Percentiles rank a stretch among this genome's conserved stretches.
These are phyloP conservation scores for Orcinus orca DNA, from an alignment of 2,113 vertebrate species.

Conservation along the genomic window DNA sequence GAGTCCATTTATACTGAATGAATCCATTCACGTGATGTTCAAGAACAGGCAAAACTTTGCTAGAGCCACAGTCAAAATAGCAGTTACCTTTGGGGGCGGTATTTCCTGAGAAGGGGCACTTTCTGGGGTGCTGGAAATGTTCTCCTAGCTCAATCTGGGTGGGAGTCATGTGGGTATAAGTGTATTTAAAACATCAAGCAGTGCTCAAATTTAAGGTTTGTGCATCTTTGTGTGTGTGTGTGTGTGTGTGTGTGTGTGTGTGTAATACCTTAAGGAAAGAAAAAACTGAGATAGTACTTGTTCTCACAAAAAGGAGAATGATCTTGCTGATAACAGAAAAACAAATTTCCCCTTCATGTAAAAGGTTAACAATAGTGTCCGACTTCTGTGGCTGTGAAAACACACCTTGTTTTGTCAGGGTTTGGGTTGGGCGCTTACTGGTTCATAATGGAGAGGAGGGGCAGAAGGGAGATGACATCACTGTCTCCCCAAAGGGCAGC, in stretches of 20 bases:
- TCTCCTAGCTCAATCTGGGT: neutral
- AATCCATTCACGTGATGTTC: neutral
- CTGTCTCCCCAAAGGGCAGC: neutral
- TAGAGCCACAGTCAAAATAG: neutral
- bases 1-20: neutral
- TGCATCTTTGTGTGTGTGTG: neutral
- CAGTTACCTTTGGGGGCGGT: neutral
- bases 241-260: rapidly evolving
- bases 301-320: neutral
- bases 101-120: neutral
- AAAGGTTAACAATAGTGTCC: neutral
- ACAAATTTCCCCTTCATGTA: neutral
- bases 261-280: neutral
- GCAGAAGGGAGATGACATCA: neutral
- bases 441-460: neutral
- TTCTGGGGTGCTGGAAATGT: neutral
- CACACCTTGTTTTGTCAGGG: slow-evolving; percentile 15
- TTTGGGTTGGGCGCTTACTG: neutral
- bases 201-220: neutral
- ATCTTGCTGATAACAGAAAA: neutral
- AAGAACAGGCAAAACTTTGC: neutral
- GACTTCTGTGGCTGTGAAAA: slow-evolving; percentile 16
- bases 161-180: neutral
- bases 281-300: neutral
- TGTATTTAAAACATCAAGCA: neutral